Conservation (phyloP, 2,113 vertebrate species). For the Cichladusa arquata region DNA sequence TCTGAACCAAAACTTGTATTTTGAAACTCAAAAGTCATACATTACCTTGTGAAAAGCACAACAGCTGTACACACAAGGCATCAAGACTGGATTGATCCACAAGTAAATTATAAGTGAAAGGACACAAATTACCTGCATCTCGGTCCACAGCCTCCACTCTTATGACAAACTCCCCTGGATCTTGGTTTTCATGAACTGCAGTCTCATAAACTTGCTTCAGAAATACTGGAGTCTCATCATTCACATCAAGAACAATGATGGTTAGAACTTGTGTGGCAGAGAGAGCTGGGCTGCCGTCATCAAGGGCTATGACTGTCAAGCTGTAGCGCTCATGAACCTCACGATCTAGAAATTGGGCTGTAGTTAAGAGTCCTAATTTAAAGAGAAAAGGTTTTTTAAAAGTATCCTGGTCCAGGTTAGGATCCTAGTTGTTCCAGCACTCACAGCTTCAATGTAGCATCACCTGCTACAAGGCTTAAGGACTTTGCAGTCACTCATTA, state of each 20-base stretch:
- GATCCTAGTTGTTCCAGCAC: not conserved
- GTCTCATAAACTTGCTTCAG: constrained; percentile 74
- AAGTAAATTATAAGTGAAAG: not conserved
- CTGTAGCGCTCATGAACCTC: constrained; percentile 75
- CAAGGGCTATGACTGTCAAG: constrained; percentile 78
- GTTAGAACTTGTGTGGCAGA: constrained; percentile 85
- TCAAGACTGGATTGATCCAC: not conserved
- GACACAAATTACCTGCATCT: constrained; percentile 82
- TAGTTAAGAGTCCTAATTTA: constrained; percentile 80
- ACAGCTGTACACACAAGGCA: fast-evolving
- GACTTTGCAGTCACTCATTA: not conserved
- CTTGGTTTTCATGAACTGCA: constrained; percentile 81
- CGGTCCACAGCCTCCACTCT: constrained; percentile 80
- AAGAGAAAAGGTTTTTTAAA: not conserved
- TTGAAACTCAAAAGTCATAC: not conserved
- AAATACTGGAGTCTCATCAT: constrained; percentile 83
- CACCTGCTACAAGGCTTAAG: not conserved
- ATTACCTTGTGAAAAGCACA: not conserved
- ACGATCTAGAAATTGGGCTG: constrained; percentile 78
- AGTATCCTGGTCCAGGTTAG: not conserved
- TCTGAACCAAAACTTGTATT: not conserved
- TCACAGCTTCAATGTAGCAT: not conserved
- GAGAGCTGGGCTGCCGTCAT: constrained; percentile 78
- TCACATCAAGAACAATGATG: constrained; percentile 83
- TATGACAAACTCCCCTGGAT: constrained; percentile 77